Percentiles rank a stretch among this genome's conserved stretches.
These are phyloP conservation scores for Eilema caniola DNA, from an alignment of 2,888 invertebrate genomes.

Conservation along the genomic window DNA sequence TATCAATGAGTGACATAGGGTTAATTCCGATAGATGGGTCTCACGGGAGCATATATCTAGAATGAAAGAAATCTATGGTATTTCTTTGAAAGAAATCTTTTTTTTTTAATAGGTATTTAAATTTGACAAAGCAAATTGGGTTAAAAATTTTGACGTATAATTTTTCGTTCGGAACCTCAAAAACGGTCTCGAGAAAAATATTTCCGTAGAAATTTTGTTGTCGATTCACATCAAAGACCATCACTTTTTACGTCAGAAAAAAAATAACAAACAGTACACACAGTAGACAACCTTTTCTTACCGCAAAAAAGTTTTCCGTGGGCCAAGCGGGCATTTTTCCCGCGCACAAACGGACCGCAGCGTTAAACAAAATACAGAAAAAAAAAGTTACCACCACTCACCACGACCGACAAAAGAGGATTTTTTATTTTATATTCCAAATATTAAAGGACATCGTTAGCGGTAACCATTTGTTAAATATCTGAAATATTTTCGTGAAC, in stretches of 20 bases:
- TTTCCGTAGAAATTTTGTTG: slow-evolving; percentile 39
- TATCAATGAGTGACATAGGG: no score
- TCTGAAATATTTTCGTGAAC: slow-evolving; percentile 78
- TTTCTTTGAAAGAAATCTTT: no score
- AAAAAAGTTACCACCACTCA: slow-evolving; percentile 75
- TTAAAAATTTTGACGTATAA: neutral
- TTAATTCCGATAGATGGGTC: no score
- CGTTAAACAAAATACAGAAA: slow-evolving; percentile 67
- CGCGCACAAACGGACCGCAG: slow-evolving; percentile 82
- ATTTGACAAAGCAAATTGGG: neutral
- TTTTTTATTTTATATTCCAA: slow-evolving; percentile 82
- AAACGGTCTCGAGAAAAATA: slow-evolving; percentile 34
- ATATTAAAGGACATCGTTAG: slow-evolving; percentile 85
- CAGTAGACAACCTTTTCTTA: slow-evolving; percentile 82
- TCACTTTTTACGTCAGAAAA: slow-evolving; percentile 57
- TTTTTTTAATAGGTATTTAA: neutral
- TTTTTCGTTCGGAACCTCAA: slow-evolving; percentile 30
- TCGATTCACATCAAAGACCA: slow-evolving; percentile 53
- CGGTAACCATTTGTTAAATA: slow-evolving; percentile 84
- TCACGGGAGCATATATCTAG: no score
- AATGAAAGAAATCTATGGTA: no score
- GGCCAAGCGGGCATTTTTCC: slow-evolving; percentile 80
- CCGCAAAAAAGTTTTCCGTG: slow-evolving; percentile 83
- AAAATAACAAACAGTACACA: slow-evolving; percentile 46
- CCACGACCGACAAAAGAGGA: slow-evolving; percentile 75